Evolutionary conservation across 1,140 invertebrate genomes (phyloP), one percentile per base, ranked within the genome.

Genomic region (Tetramorium alpestre): DNA sequence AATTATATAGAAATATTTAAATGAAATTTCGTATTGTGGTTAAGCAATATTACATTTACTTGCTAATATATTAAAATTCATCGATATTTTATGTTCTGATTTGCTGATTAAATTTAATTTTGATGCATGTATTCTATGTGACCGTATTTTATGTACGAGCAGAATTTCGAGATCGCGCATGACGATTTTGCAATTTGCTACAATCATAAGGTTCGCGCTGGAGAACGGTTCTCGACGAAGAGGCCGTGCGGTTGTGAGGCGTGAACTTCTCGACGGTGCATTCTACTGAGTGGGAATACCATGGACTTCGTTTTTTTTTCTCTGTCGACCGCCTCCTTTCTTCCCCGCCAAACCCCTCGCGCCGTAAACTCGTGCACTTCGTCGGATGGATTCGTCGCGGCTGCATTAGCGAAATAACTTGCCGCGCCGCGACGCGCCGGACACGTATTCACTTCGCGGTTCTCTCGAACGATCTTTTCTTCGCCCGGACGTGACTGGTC

Each of bases 321-420:
- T 62, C 38, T 33, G 33, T 62, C 73, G 73, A 85, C 72, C 82
- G 62, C 70, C 82, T 64, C 60, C 49, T 72, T 82, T 82, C 80
- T 82, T 72, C 38, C 80, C 38, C 69, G 75, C 41, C 13, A 25
- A 76, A 56, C 33, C 73, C 38, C 47, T 25, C 80, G 69, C 25
- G 69, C 80, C 54, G 80, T 75, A 73, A 84, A 84, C 80, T 75
- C 70, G 80, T 84, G 80, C 80, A 84, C 80, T 84, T 86, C 76
- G 76, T 58, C 86, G 86, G 76, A 87, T 73, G 87, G 87, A 88
- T 87, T 88, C 87, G 87, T 88, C 73, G 67, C 85, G 87, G 87
- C 41, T 88, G 87, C 87, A 88, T 88, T 80, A 88, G 87, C 85
- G 87, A 88, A 88, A 88, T 88, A 88, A 88, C 86, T 80, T 88